Evolutionary conservation across 2,797 vertebrate species (phyloP).

Genomic region (Esox masquinongy): DNA sequence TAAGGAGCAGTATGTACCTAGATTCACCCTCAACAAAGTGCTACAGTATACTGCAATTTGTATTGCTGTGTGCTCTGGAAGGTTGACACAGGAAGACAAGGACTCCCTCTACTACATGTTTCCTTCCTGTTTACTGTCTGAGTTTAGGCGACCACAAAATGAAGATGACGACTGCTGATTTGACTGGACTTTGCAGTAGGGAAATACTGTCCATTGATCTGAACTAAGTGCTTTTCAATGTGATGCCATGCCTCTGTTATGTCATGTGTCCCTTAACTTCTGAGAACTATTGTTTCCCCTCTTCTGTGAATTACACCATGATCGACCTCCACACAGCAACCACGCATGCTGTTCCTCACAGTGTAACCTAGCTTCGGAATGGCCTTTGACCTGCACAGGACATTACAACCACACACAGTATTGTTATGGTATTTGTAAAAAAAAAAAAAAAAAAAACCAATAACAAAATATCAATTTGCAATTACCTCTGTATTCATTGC

Average conservation of each 20-base stretch:
- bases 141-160: slow-evolving; percentile 8
- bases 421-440: slow-evolving; percentile 49
- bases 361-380: slow-evolving; percentile 47
- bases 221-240: slow-evolving; percentile 3
- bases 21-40: not conserved
- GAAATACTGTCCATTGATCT: not conserved
- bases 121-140: not conserved
- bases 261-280: slow-evolving; percentile 16
- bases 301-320: slow-evolving; percentile 54
- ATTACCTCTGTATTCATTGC: slow-evolving; percentile 65
- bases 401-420: slow-evolving; percentile 67
- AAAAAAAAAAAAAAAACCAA: not conserved
- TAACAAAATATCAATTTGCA: slow-evolving; percentile 43
- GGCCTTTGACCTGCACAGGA: slow-evolving; percentile 65
- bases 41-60: slow-evolving; percentile 11
- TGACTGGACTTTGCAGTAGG: not conserved
- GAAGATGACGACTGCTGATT: slow-evolving; percentile 6
- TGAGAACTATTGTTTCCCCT: slow-evolving; percentile 6
- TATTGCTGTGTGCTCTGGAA: slow-evolving; percentile 30
- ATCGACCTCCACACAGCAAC: slow-evolving; percentile 58
- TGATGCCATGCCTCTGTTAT: not conserved
- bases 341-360: slow-evolving; percentile 24
- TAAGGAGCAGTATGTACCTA: not conserved
- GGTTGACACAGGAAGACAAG: slow-evolving; percentile 26
- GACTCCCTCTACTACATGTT: not conserved